Percentiles rank a stretch among this genome's conserved stretches.
phyloP scores from a whole-genome alignment of 2,113 vertebrate species.

The Callipepla squamata region DNA sequence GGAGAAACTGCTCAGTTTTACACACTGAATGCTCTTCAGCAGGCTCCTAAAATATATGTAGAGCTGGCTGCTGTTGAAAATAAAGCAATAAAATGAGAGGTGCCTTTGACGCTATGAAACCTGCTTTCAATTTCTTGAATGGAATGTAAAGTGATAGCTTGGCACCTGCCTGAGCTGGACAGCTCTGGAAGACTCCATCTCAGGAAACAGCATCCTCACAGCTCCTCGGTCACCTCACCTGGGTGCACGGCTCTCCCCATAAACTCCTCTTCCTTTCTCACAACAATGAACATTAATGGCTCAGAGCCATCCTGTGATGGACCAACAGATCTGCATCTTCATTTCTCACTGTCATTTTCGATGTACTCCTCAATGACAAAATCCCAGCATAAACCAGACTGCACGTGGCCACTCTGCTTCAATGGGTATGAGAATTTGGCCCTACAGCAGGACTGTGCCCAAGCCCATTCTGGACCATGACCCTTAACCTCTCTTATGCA shows the following conservation, averaged over 20 bases:
- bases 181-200: neutral
- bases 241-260: neutral
- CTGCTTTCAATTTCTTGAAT: neutral
- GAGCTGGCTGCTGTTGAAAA: neutral
- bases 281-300: neutral
- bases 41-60: neutral
- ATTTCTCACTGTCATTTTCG: neutral
- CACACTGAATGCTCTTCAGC: neutral
- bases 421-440: neutral
- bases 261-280: neutral
- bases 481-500: neutral
- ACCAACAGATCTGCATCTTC: neutral
- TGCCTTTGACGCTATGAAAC: neutral
- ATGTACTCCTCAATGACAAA: neutral
- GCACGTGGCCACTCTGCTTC: neutral
- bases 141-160: neutral
- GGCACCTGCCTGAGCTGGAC: neutral
- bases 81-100: neutral
- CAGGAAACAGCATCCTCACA: neutral
- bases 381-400: neutral
- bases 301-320: neutral
- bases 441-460: neutral
- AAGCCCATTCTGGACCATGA: fast-evolving
- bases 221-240: neutral
- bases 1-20: neutral